These are phyloP conservation scores for Camponotus fellah DNA, from an alignment of 2,888 invertebrate genomes.

Conservation along the genomic window DNA sequence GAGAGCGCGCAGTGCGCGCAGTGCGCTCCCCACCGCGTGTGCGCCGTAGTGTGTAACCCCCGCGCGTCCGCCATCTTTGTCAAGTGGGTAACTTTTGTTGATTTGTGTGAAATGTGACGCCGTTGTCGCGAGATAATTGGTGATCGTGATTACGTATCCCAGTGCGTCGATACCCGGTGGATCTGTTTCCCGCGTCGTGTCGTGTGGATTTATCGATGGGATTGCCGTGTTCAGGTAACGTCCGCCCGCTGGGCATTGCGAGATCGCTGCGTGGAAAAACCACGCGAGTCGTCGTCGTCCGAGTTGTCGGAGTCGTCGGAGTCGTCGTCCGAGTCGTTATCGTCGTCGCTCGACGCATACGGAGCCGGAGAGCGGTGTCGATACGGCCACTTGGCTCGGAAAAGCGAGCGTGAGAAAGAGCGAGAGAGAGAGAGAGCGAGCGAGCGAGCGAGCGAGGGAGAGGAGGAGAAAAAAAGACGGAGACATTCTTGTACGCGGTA, in stretches of 20 bases:
- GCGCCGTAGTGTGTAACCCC: constrained; percentile 75
- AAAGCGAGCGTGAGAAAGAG: constrained; percentile 33
- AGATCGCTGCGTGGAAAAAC: constrained; percentile 57
- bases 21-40: constrained; percentile 79
- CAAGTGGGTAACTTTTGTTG: constrained; percentile 86
- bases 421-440: constrained; percentile 41
- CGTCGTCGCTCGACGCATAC: constrained; percentile 65
- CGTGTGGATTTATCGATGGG: constrained; percentile 67
- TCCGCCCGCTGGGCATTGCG: constrained; percentile 44
- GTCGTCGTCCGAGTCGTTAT: constrained; percentile 17
- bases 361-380: constrained; percentile 64
- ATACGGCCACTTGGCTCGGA: constrained; percentile 53
- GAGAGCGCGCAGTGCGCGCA: constrained; percentile 79
- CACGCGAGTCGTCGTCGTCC: constrained; percentile 66
- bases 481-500: neutral
- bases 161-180: constrained; percentile 65
- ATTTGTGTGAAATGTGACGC: constrained; percentile 86
- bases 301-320: neutral
- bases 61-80: constrained; percentile 85
- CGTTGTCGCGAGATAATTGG: constrained; percentile 80
- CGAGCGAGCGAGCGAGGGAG: constrained; percentile 20
- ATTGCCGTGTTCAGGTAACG: constrained; percentile 69
- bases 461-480: constrained; percentile 9
- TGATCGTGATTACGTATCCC: constrained; percentile 79
- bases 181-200: constrained; percentile 57